Evolutionary conservation across 2,888 invertebrate genomes (phyloP), one percentile per base, ranked within the genome.

Genomic region (Lochmaea crataegi): DNA sequence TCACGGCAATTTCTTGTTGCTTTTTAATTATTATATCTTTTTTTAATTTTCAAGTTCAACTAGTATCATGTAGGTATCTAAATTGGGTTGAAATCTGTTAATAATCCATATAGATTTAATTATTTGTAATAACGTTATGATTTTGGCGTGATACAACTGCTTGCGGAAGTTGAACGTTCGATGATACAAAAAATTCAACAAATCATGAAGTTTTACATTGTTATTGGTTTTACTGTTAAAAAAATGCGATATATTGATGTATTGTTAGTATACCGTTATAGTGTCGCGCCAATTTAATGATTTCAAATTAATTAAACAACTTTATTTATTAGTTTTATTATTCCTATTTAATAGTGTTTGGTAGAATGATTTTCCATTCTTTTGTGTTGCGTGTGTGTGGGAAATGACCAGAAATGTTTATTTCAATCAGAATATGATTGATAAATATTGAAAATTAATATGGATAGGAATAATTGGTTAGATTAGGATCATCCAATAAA

Each of bases 151-250:
- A 53, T 18, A 16, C 18, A 18, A 6, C 53, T 53, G 16, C 16
- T 53, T 18, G 18, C 53, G 53, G 53, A 53, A 53, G 53, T 53
- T 53, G 16, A 53, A 53, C 18, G 53, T 18, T 53, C 53, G 53
- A 18, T 9, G 9, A 18, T 18, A 18, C 16, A 53, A 16, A 16
- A 16, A 53, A 53, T 53, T 10, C 16, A 53, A 53, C 53, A 53
- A 53, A 53, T 53, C 53, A 53, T 53, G 9, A 53, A 53, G 16
- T 16, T 48, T 48, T 7, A 6, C 18, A 53, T 53, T 53, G 53
- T 53, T 53, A 53, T 53, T 53, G 53, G 10, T n/a, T 53, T 18
- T 53, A 53, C 53, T 53, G 53, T 53, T 53, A 53, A 18, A 53
- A 45, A 53, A 53, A 53, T 3, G 48, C 48, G 48, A 48, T 53